Percentiles rank a stretch among this genome's conserved stretches.
phyloP scores from a whole-genome alignment of 2,888 invertebrate species.

The Cylloceria caligata region DNA sequence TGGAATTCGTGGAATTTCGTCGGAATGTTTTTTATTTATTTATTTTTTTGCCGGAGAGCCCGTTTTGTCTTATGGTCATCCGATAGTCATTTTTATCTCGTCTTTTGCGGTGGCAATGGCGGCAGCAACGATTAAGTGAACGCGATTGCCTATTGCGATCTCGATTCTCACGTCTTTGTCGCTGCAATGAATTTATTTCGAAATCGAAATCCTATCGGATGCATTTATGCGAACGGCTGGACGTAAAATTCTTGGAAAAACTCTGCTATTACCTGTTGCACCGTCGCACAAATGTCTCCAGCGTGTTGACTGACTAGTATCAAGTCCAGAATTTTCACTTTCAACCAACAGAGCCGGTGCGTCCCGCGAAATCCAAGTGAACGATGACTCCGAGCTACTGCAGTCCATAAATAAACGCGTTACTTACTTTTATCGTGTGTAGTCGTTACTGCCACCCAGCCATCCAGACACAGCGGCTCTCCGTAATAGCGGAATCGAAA shows the following conservation, averaged over 20 bases:
- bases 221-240: conserved; percentile 5
- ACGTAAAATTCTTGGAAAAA: conserved; percentile 48
- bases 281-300: conserved; percentile 20
- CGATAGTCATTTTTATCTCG: conserved; percentile 31
- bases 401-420: conserved; percentile 64
- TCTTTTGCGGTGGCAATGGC: conserved; percentile 14
- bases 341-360: conserved; percentile 48
- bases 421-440: conserved; percentile 55
- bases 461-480: conserved; percentile 35
- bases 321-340: conserved; percentile 68
- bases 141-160: conserved; percentile 34
- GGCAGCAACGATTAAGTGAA: conserved; percentile 1
- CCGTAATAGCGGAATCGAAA: conserved; percentile 69
- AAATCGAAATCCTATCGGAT: conserved; percentile 43
- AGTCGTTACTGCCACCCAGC: conserved; percentile 19
- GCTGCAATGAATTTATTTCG: conserved; percentile 14
- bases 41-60: neutral
- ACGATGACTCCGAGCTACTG: conserved; percentile 54
- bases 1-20: conserved; percentile 51
- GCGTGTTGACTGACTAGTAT: conserved; percentile 28
- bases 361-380: conserved; percentile 53
- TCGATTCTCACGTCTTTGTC: conserved; percentile 4
- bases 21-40: conserved; percentile 4
- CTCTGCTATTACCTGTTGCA: conserved; percentile 14
- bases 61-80: conserved; percentile 36